Conservation (phyloP, 2,797 vertebrate genomes). For the Melanotaenia trifasciata region DNA sequence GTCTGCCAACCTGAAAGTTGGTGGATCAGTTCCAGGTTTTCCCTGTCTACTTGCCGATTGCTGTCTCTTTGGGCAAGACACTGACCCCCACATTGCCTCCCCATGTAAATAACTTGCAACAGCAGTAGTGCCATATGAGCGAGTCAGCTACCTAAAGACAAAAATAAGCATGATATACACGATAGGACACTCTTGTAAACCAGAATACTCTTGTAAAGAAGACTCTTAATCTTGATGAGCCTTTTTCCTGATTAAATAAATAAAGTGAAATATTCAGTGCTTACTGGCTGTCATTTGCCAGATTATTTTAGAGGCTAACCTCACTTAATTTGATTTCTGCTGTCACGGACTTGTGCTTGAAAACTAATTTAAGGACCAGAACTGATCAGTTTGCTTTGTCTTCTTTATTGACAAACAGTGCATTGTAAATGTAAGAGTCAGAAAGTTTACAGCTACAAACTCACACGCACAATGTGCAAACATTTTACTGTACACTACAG, state of each 20-base stretch:
- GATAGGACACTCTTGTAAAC: no score
- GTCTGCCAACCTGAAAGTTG: no score
- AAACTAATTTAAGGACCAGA: constrained; percentile 9
- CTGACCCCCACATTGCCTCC: no score
- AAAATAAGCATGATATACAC: background rate
- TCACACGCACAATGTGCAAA: constrained; percentile 76
- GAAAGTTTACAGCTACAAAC: constrained; percentile 79
- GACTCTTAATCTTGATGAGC: no score
- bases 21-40: no score
- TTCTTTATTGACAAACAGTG: constrained; percentile 81
- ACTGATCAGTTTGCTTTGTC: constrained; percentile 51
- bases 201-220: no score
- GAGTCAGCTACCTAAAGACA: no score
- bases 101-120: no score
- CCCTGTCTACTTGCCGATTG: no score
- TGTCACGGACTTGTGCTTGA: background rate
- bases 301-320: background rate
- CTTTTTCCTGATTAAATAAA: no score
- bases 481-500: constrained; percentile 74
- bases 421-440: constrained; percentile 76
- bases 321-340: background rate
- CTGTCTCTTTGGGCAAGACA: no score
- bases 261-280: background rate
- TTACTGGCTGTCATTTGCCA: background rate
- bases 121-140: no score